These are phyloP conservation scores for Nezara viridula DNA, from an alignment of 2,888 invertebrate genomes.

Conservation along the genomic window DNA sequence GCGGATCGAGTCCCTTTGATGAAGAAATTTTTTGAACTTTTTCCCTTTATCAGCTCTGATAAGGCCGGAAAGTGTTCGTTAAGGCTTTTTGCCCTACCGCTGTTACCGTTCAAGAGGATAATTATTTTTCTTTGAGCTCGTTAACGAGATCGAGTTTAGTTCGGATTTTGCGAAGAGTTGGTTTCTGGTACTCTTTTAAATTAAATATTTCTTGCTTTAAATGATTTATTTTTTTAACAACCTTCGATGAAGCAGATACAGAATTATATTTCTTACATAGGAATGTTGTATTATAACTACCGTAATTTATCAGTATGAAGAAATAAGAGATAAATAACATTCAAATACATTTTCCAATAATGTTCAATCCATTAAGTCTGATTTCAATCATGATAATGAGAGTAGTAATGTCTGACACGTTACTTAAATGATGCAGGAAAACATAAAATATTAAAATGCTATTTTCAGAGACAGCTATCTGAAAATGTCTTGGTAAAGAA, in stretches of 20 bases:
- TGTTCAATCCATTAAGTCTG: too few species aligned
- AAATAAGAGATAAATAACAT: too few species aligned
- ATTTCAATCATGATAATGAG: neutral
- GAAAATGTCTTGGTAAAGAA: too few species aligned
- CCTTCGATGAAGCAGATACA: neutral
- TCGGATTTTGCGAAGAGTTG: neutral
- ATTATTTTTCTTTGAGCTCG: constrained; percentile 46
- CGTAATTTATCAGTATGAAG: too few species aligned
- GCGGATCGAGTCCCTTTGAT: constrained; percentile 43
- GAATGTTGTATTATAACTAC: too few species aligned
- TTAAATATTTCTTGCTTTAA: neutral
- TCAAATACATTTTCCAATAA: too few species aligned
- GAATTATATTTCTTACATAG: too few species aligned
- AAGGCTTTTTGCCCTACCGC: constrained; percentile 25
- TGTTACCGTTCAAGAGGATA: constrained; percentile 35
- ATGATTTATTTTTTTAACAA: neutral
- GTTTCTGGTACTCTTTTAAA: neutral
- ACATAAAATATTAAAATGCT: too few species aligned
- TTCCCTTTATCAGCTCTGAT: constrained; percentile 47
- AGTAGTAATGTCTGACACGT: too few species aligned
- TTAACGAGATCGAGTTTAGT: constrained; percentile 6
- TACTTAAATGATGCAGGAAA: too few species aligned
- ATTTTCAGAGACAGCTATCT: too few species aligned
- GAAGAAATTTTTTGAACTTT: constrained; percentile 34
- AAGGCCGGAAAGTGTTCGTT: constrained; percentile 57